These are phyloP conservation scores for Tillus elongatus DNA, from an alignment of 2,888 invertebrate genomes.

Conservation along the genomic window DNA sequence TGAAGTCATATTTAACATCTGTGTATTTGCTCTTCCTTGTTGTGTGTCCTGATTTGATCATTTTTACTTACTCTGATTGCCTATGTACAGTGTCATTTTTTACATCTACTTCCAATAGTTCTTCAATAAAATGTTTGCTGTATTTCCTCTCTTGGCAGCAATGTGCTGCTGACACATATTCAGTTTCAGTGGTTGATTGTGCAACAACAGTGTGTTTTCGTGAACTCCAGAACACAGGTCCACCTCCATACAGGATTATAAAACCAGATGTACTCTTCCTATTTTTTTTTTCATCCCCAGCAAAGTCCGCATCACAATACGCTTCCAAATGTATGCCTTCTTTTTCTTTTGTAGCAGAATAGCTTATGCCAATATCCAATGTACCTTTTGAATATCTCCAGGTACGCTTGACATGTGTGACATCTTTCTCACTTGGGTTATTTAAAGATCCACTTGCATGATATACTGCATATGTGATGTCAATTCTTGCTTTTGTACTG, in stretches of 20 bases:
- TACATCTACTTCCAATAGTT: no score
- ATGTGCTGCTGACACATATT: constrained; percentile 21
- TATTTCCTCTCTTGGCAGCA: no score
- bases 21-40: no score
- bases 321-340: constrained; percentile 11
- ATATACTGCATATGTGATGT: constrained; percentile 26
- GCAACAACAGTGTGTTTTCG: constrained; percentile 19
- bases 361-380: constrained; percentile 20
- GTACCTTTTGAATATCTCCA: constrained; percentile 22
- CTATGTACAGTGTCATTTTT: no score
- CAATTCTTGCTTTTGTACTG: constrained; percentile 22
- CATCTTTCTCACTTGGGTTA: constrained; percentile 11
- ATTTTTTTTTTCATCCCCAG: constrained; percentile 11
- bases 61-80: no score
- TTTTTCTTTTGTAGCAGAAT: no score
- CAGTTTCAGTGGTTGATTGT: constrained; percentile 26
- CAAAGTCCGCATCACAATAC: constrained; percentile 15
- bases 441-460: constrained; percentile 19
- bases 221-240: constrained; percentile 24
- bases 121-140: no score
- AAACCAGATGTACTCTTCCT: background rate
- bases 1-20: no score
- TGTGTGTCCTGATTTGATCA: no score
- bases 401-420: constrained; percentile 19
- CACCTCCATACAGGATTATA: constrained; percentile 15